A percentile compares a stretch with the other conserved stretches of the same genome.
phyloP scores from a whole-genome alignment of 2,113 vertebrate species.

The Dolichallabes microphthalmus region DNA sequence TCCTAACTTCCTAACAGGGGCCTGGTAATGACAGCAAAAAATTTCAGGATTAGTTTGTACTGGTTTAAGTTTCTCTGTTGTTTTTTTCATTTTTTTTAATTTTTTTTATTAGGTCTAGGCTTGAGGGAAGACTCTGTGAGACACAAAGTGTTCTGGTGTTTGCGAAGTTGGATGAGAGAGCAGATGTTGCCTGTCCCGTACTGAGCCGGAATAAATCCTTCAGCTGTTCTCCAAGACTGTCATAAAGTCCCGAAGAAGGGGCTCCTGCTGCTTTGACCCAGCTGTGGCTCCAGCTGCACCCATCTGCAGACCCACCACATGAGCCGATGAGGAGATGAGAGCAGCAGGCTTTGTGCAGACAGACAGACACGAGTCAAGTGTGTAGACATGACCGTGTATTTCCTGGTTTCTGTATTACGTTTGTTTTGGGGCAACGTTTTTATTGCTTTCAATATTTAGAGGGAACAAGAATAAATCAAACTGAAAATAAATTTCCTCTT shows the following conservation, averaged over 20 bases:
- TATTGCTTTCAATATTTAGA: not conserved
- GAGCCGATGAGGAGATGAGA: constrained; percentile 48
- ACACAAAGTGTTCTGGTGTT: constrained; percentile 13
- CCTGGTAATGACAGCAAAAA: not conserved
- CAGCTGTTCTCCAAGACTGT: constrained; percentile 66
- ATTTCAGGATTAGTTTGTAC: not conserved
- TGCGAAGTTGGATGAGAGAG: constrained; percentile 25
- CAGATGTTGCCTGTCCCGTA: constrained; percentile 38
- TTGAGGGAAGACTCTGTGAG: not conserved
- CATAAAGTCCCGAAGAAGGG: constrained; percentile 55
- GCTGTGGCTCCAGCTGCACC: constrained; percentile 72
- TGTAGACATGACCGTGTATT: not conserved
- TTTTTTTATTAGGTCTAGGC: not conserved
- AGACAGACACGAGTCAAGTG: constrained; percentile 47
- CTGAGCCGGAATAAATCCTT: constrained; percentile 56
- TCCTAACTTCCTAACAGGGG: not conserved
- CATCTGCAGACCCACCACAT: constrained; percentile 67
- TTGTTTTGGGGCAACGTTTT: not conserved
- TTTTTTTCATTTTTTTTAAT: not conserved
- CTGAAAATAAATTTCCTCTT: not conserved
- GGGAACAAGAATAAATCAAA: not conserved
- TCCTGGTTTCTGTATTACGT: constrained; percentile 4
- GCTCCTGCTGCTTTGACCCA: constrained; percentile 65
- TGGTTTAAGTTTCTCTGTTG: not conserved
- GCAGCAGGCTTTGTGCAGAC: constrained; percentile 55